Percentiles rank a stretch among this genome's conserved stretches.
Evolutionary conservation across 2,113 vertebrate species (phyloP).

Genomic region (Cephalopholis sonnerati): DNA sequence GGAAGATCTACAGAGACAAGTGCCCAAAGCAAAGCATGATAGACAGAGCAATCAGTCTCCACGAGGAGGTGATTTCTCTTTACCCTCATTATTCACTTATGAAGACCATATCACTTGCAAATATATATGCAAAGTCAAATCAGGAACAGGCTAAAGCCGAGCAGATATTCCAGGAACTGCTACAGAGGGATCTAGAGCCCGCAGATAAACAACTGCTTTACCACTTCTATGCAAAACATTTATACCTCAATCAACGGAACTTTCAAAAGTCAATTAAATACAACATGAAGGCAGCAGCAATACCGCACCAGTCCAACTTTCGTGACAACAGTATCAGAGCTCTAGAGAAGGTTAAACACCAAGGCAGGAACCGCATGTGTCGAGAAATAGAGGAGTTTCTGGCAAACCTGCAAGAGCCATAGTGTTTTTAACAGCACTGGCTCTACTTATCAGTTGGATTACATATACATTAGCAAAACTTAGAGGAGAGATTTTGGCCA

Average conservation of each 20-base stretch:
- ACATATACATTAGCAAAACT: no score
- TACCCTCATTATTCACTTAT: not conserved
- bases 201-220: not conserved
- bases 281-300: conserved; percentile 17
- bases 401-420: not conserved
- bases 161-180: not conserved
- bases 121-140: not conserved
- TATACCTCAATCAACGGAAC: not conserved
- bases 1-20: conserved; percentile 14
- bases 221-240: not conserved
- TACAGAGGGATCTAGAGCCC: not conserved
- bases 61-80: not conserved
- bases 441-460: no score
- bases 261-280: not conserved
- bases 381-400: conserved; percentile 48
- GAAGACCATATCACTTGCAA: not conserved
- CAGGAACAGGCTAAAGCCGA: not conserved
- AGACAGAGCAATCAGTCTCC: not conserved
- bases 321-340: conserved; percentile 28
- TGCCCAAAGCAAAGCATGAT: not conserved
- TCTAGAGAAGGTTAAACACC: conserved; percentile 16
- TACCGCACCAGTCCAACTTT: not conserved
- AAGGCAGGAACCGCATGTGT: not conserved
- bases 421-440: not conserved
- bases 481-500: no score